Evolutionary conservation across 2,113 vertebrate species (phyloP).

Genomic region (Ophiodon elongatus): DNA sequence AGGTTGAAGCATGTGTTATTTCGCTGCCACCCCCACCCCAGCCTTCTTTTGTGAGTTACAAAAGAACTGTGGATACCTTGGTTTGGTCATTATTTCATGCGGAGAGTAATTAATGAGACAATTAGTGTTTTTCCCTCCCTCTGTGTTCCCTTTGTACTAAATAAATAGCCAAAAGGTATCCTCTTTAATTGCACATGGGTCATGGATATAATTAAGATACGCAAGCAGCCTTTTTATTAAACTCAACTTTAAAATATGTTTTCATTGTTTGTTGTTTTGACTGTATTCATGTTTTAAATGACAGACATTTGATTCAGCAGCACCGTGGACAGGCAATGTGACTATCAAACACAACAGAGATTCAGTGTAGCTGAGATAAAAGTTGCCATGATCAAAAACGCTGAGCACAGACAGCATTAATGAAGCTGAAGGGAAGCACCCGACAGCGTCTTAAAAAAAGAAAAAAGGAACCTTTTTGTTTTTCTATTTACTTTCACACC

Average conservation of each 20-base stretch:
- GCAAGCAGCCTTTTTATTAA: conserved; percentile 34
- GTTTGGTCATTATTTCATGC: conserved; percentile 68
- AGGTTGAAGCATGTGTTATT: conserved; percentile 61
- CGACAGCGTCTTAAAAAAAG: background rate
- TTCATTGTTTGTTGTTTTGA: conserved; percentile 11
- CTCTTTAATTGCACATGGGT: conserved; percentile 68
- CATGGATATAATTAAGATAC: conserved; percentile 69
- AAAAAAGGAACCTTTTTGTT: conserved; percentile 11
- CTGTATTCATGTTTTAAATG: conserved; percentile 31
- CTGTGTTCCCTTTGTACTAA: conserved; percentile 66
- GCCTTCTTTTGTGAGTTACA: conserved; percentile 62
- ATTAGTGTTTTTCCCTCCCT: conserved; percentile 54
- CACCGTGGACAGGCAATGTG: conserved; percentile 11
- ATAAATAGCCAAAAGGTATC: conserved; percentile 73
- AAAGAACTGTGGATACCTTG: conserved; percentile 62
- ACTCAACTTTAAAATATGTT: conserved; percentile 32
- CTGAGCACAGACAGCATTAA: conserved; percentile 40
- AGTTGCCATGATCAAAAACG: conserved; percentile 58
- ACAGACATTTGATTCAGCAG: conserved; percentile 29
- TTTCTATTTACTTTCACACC: conserved; percentile 4
- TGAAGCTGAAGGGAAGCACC: conserved; percentile 42
- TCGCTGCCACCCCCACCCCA: conserved; percentile 39
- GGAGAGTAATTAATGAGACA: conserved; percentile 77
- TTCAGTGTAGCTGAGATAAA: conserved; percentile 43
- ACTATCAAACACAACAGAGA: conserved; percentile 28